Evolutionary conservation across 2,888 invertebrate species (phyloP).

Genomic region (Bugulina stolonifera): DNA sequence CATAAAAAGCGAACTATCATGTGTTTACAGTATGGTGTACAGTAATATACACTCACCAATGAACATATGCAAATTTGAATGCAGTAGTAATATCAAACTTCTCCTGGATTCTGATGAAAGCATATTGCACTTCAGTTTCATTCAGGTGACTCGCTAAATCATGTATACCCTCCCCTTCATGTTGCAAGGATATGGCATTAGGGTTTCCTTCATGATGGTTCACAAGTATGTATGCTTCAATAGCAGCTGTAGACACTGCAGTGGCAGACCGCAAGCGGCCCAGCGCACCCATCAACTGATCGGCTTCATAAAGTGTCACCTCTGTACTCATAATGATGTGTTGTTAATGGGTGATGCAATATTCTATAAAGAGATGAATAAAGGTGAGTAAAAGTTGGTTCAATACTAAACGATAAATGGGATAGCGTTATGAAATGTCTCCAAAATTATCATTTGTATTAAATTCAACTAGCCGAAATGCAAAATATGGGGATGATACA

Average conservation of each 20-base stretch:
- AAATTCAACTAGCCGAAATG: too few relatives aligned
- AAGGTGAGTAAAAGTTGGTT: too few relatives aligned
- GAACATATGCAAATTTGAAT: conserved; percentile 49
- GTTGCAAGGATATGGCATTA: conserved; percentile 34
- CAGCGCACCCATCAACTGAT: neutral
- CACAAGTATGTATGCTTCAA: conserved; percentile 36
- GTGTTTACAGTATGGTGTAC: too few relatives aligned
- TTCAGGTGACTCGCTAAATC: conserved; percentile 35
- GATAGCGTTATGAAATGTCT: too few relatives aligned
- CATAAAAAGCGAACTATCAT: too few relatives aligned
- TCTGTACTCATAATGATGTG: neutral
- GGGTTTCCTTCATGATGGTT: conserved; percentile 45
- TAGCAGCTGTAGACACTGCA: neutral
- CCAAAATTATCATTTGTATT: too few relatives aligned
- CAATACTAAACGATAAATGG: too few relatives aligned
- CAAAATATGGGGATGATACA: too few relatives aligned
- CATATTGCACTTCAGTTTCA: conserved; percentile 41
- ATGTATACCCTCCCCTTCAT: conserved; percentile 34
- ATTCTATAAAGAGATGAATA: too few relatives aligned
- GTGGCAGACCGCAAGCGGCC: neutral
- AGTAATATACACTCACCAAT: conserved; percentile 45
- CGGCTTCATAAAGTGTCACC: neutral
- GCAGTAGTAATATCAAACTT: conserved; percentile 49
- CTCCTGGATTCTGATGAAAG: conserved; percentile 42
- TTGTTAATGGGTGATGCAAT: too few relatives aligned